Evolutionary conservation across 2,113 vertebrate species (phyloP).

Genomic region (Pygoscelis adeliae): DNA sequence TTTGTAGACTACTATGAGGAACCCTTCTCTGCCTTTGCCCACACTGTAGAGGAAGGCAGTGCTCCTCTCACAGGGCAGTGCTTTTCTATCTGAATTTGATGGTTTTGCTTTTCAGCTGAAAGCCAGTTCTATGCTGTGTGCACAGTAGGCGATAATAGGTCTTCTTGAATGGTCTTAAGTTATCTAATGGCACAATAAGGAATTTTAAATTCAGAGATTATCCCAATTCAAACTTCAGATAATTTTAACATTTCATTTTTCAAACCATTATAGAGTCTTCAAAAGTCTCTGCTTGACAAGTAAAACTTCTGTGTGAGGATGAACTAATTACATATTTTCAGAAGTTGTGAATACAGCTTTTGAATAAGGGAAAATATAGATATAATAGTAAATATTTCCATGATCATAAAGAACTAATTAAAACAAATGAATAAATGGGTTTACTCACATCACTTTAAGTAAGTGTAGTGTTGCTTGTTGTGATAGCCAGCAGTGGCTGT

Average conservation of each 20-base stretch:
- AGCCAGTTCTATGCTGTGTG: neutral
- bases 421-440: neutral
- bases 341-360: neutral
- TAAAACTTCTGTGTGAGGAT: neutral
- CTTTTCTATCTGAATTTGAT: neutral
- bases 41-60: neutral
- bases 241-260: neutral
- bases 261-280: neutral
- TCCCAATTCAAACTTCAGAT: neutral
- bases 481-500: neutral
- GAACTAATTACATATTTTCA: neutral
- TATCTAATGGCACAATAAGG: neutral
- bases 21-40: neutral
- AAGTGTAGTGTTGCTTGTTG: neutral
- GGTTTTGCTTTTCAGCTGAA: neutral
- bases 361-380: neutral
- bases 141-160: neutral
- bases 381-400: neutral
- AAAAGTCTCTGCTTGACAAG: neutral
- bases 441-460: neutral
- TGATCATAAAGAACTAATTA: neutral
- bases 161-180: neutral
- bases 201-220: neutral
- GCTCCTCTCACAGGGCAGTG: neutral
- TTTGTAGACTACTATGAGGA: neutral